Base-by-base conservation (phyloP, 1,140 invertebrate species). In the Mamestra configurata region DNA sequence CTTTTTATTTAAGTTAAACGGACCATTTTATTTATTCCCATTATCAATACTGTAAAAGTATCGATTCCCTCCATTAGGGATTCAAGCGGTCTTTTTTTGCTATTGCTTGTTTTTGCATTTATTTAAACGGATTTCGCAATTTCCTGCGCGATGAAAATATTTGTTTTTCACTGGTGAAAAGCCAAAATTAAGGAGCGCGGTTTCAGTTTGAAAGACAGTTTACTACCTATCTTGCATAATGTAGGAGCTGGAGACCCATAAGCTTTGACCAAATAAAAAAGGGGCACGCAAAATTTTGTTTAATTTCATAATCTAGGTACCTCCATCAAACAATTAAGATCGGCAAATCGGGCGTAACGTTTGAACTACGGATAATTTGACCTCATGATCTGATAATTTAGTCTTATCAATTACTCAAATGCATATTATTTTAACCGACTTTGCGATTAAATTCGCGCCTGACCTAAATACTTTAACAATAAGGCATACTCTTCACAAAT, bases 401-500 rank as follows among this genome's bases (percentile, higher is more conserved):
- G 35, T 13, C 53, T 66, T 40, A 66, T 66, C 61, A 66, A 40
- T 57, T 66, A 66, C 61, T 40, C 15, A 66, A 66, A 66, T 22
- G 35, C 18, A 66, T 40, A 40, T 66, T 66, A 66, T 37, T 66
- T 37, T 40, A 66, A 40, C 61, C 61, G 35, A 20, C 35, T 40
- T 64, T 20, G 18, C 15, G 35, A 66, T 66, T 40, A 40, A 66
- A 66, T 40, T 49, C 13, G 5, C 53, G 27, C 18, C 24, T 31
- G 35, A 66, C 61, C 61, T 66, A 66, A 40, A 66, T 66, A 20
- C n/a, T 66, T 66, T 37, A 66, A 66, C 35, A 66, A 66, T 66
- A 13, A 66, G 18, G 10, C 35, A 66, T 22, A 66, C 18, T 27
- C 55, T 20, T 66, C 31, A 24, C 22, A 27, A 57, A 24, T 57